Percentiles rank a stretch among this genome's conserved stretches.
These are phyloP conservation scores for Solenopsis invicta DNA, from an alignment of 1,140 invertebrate genomes.

Conservation along the genomic window DNA sequence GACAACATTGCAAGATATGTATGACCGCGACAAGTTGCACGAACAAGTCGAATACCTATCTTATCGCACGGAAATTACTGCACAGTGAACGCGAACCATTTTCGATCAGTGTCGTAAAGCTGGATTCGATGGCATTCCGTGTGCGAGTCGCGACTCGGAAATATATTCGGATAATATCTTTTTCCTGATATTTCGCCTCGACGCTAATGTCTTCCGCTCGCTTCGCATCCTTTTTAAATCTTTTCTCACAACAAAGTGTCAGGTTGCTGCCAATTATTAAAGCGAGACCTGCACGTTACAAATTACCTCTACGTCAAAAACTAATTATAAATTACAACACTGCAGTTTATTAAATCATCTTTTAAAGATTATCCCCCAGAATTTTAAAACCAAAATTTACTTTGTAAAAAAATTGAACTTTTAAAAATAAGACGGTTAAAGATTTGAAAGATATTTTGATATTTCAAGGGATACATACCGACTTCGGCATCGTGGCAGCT, in stretches of 20 bases:
- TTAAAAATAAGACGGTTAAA: not conserved
- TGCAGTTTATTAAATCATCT: not conserved
- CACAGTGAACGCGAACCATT: not conserved
- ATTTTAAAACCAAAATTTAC: not conserved
- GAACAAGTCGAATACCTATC: not conserved
- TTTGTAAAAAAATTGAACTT: no score
- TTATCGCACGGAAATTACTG: slow-evolving; percentile 21
- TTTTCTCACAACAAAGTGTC: not conserved
- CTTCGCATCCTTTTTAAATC: not conserved
- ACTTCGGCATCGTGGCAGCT: slow-evolving; percentile 84
- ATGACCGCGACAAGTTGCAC: not conserved
- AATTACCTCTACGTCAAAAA: not conserved
- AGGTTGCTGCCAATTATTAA: not conserved
- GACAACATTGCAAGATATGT: not conserved
- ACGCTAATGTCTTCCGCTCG: not conserved
- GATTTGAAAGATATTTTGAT: slow-evolving; percentile 3
- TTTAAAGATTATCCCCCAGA: not conserved
- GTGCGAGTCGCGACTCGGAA: not conserved
- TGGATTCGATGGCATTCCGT: not conserved
- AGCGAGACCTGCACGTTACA: not conserved
- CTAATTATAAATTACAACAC: not conserved
- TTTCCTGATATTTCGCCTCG: not conserved
- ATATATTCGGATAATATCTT: not conserved
- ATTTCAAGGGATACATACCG: slow-evolving; percentile 75
- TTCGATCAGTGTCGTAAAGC: not conserved